Evolutionary conservation across 2,113 vertebrate genomes (phyloP).

Genomic region (Corynorhinus townsendii): DNA sequence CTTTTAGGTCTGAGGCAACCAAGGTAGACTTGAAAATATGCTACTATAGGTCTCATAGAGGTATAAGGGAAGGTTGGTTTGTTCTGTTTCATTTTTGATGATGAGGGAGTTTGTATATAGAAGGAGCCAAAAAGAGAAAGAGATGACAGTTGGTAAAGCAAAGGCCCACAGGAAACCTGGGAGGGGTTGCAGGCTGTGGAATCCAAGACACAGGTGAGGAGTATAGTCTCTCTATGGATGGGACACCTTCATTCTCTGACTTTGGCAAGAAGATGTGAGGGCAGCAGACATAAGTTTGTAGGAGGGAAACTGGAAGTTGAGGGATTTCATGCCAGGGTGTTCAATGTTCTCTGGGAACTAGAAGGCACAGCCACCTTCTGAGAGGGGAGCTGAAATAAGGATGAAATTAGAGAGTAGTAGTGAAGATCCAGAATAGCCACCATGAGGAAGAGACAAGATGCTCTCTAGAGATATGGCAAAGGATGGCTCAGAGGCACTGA

Average conservation of each 20-base stretch:
- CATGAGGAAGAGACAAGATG: background rate
- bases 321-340: background rate
- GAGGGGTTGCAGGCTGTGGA: background rate
- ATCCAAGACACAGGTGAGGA: background rate
- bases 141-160: background rate
- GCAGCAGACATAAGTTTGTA: background rate
- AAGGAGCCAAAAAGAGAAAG: background rate
- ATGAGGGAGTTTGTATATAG: background rate
- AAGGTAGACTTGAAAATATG: background rate
- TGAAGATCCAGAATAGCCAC: background rate
- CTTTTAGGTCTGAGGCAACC: background rate
- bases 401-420: background rate
- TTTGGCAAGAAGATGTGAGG: fast-evolving
- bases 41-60: background rate
- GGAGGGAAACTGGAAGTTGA: background rate
- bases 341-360: background rate
- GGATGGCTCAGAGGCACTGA: too few relatives aligned
- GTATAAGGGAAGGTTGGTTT: background rate
- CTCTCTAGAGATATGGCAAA: background rate
- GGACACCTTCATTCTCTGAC: background rate
- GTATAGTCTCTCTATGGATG: background rate
- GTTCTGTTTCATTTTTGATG: background rate
- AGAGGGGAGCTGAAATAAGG: background rate
- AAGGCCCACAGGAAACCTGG: background rate
- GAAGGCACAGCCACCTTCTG: background rate